Evolutionary conservation across 1,140 invertebrate genomes (phyloP), one percentile per base, ranked within the genome.

Genomic region (Tetragonula clypearis): DNA sequence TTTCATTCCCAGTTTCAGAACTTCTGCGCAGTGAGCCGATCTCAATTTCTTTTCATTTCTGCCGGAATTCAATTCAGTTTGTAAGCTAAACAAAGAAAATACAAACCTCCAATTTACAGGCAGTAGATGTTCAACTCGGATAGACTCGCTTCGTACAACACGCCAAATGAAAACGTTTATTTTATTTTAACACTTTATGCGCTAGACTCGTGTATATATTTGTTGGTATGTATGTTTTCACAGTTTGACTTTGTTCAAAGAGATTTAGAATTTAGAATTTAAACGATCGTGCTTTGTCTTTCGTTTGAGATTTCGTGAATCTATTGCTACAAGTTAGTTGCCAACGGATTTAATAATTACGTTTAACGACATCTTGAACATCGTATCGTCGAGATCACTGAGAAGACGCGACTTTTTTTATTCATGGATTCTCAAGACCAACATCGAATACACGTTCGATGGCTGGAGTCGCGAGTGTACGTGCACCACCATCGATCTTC

Each of bases 401-500:
- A 35, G n/a, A 14, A 35, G n/a, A 14, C 41, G 19, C 41, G n/a
- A 49, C 41, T 49, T 73, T 73, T 41, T 11, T 23, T 8, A 65
- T 23, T 26, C 56, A 55, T 79, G 26, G 76, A 84, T 60, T 30
- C 35, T 78, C 75, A 66, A 79, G 26, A 41, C 9, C 55, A 78
- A 68, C 72, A 55, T 79, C 76, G 82, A 60, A 41, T 62, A 62
- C 19, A 62, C 19, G 12, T 66, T 71, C 76, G 41, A n/a, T 49
- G 41, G 12, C 17, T 41, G n/a, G 69, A 58, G 49, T 62, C 56
- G 75, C 58, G 65, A 35, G n/a, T 62, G 53, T 80, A 65, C 14
- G 9, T 56, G 58, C 74, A 74, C 79, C 74, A 74, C 79, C 62
- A 77, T 80, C 75, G 49, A 74, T 49, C 68, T 85, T 73, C 49